These are phyloP conservation scores for Epizoanthus ramosus DNA, from an alignment of 92 coral and sea anemone species.

Conservation along the genomic window DNA sequence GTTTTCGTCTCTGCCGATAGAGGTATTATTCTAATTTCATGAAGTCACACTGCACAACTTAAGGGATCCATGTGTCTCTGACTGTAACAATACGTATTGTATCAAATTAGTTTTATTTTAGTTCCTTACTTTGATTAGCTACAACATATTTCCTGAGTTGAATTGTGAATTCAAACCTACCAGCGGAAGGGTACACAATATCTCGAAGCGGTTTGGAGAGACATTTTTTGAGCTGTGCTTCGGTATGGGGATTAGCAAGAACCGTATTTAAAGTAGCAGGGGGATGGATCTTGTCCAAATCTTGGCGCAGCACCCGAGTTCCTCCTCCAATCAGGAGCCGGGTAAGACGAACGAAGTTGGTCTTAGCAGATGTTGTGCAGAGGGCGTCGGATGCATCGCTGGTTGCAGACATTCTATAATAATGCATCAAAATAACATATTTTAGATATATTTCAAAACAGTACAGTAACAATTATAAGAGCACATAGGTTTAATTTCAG, in stretches of 20 bases:
- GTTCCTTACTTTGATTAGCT: no score
- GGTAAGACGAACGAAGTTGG: conserved; percentile 1
- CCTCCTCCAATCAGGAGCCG: conserved; percentile 11
- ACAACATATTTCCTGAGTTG: no score
- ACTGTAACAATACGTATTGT: no score
- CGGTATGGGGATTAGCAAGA: background rate
- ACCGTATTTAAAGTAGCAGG: conserved; percentile 9
- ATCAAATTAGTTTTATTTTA: no score
- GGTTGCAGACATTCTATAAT: background rate
- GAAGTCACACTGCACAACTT: no score
- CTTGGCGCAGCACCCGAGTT: background rate
- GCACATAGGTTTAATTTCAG: no score
- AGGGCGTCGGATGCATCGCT: conserved; percentile 9
- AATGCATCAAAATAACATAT: no score
- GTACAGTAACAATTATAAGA: no score
- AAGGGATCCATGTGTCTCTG: no score
- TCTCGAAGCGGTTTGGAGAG: conserved; percentile 12
- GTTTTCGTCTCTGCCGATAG: no score
- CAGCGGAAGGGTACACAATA: conserved; percentile 20
- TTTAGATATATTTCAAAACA: no score
- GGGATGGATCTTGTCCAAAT: conserved; percentile 1
- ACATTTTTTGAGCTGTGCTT: background rate
- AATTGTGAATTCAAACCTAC: background rate
- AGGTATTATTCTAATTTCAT: no score
- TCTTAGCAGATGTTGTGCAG: background rate